These are phyloP conservation scores for Ateles fusciceps DNA, from an alignment of 2,797 vertebrate species.

Conservation along the genomic window DNA sequence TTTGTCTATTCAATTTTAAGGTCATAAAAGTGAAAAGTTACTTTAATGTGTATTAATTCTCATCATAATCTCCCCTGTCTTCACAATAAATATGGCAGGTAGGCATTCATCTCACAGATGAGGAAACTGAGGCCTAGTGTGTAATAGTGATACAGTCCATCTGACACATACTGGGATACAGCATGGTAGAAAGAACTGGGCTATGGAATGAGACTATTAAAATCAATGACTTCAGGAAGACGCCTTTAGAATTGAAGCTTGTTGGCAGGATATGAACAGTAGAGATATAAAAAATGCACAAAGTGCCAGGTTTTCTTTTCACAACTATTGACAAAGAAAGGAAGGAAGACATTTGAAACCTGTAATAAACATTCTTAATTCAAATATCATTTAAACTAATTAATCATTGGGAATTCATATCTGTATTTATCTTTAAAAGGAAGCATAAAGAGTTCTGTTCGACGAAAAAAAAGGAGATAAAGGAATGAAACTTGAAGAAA, in stretches of 20 bases:
- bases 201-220: not conserved
- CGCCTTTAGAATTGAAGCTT: not conserved
- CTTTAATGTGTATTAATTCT: constrained; percentile 14
- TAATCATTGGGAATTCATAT: constrained; percentile 56
- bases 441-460: constrained; percentile 66
- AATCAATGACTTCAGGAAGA: not conserved
- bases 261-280: not conserved
- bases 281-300: not conserved
- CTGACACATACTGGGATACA: not conserved
- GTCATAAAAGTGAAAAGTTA: not conserved
- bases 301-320: constrained; percentile 36
- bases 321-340: constrained; percentile 63
- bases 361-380: constrained; percentile 63
- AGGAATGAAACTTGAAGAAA: constrained; percentile 76
- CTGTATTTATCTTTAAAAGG: constrained; percentile 65
- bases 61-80: not conserved
- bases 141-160: not conserved
- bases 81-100: not conserved
- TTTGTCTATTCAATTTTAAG: not conserved
- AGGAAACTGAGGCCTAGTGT: not conserved
- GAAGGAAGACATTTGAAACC: constrained; percentile 59
- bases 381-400: constrained; percentile 68
- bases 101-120: not conserved
- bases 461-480: constrained; percentile 73
- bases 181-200: not conserved